These are phyloP conservation scores for Pangasianodon gigas DNA, from an alignment of 2,113 vertebrate species.

Conservation along the genomic window DNA sequence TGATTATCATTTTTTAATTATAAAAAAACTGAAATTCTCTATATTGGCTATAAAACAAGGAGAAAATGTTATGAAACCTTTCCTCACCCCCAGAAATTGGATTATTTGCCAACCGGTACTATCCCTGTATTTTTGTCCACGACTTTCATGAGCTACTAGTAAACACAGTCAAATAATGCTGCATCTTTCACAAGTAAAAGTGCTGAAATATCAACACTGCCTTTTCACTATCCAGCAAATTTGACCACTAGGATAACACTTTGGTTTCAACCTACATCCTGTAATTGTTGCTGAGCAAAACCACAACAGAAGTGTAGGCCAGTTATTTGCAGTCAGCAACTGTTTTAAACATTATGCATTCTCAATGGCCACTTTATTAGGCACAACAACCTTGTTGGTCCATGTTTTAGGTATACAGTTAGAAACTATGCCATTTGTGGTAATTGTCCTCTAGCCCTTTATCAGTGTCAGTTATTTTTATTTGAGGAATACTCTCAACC, in stretches of 20 bases:
- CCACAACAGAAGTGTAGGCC: neutral
- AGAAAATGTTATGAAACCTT: neutral
- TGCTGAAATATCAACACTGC: constrained; percentile 1
- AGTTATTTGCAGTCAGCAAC: neutral
- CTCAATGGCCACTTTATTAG: neutral
- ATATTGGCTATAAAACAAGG: neutral
- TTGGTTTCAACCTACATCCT: neutral
- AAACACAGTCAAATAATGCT: neutral
- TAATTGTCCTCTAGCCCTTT: neutral
- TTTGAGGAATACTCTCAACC: neutral
- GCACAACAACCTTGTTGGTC: neutral
- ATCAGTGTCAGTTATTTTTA: neutral
- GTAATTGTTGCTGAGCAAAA: neutral
- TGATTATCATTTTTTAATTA: neutral
- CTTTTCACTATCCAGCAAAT: neutral
- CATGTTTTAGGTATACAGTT: neutral
- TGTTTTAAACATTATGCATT: neutral
- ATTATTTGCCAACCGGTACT: neutral
- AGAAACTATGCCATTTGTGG: neutral
- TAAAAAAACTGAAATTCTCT: neutral
- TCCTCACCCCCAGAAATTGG: neutral
- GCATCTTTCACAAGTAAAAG: neutral
- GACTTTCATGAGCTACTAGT: neutral
- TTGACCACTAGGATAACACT: neutral
- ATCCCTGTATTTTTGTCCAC: neutral